Percentiles rank a stretch among this genome's conserved stretches.
phyloP scores from a whole-genome alignment of 1,140 invertebrate genomes.

The Drosophila jambulina region DNA sequence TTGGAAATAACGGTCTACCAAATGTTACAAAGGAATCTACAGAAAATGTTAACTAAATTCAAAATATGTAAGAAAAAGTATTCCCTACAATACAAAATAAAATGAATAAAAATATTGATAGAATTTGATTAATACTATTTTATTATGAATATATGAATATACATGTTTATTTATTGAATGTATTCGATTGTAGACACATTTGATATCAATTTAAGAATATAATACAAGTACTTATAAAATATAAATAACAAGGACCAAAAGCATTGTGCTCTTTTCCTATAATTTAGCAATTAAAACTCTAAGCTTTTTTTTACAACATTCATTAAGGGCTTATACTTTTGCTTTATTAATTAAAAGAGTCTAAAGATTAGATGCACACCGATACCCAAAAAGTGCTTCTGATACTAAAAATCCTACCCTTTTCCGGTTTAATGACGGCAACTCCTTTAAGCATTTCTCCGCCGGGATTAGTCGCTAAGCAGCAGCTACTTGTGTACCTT shows the following conservation, averaged over 20 bases:
- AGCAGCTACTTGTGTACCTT: slow-evolving; percentile 5
- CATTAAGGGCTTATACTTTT: too few relatives aligned
- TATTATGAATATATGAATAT: not conserved
- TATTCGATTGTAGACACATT: not conserved
- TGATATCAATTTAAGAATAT: not conserved
- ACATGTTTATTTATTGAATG: not conserved
- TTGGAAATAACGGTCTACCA: slow-evolving; percentile 21
- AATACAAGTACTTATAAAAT: not conserved
- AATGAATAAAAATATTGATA: not conserved
- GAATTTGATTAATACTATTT: not conserved
- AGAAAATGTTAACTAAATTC: not conserved
- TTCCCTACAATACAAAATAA: not conserved
- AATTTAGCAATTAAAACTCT: not conserved
- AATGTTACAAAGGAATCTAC: not conserved
- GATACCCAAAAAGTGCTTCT: not conserved
- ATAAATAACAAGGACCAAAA: not conserved
- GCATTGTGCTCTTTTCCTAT: not conserved
- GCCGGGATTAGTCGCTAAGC: slow-evolving; percentile 29
- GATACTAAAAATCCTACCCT: not conserved
- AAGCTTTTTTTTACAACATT: not conserved
- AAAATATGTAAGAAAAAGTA: not conserved
- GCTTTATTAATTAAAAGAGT: too few relatives aligned
- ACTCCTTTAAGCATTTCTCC: slow-evolving; percentile 1
- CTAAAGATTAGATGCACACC: not conserved
- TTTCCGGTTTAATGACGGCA: slow-evolving; percentile 10